A percentile compares a stretch with the other conserved stretches of the same genome.
phyloP scores from a whole-genome alignment of 2,797 vertebrate genomes.

The Pygocentrus nattereri region DNA sequence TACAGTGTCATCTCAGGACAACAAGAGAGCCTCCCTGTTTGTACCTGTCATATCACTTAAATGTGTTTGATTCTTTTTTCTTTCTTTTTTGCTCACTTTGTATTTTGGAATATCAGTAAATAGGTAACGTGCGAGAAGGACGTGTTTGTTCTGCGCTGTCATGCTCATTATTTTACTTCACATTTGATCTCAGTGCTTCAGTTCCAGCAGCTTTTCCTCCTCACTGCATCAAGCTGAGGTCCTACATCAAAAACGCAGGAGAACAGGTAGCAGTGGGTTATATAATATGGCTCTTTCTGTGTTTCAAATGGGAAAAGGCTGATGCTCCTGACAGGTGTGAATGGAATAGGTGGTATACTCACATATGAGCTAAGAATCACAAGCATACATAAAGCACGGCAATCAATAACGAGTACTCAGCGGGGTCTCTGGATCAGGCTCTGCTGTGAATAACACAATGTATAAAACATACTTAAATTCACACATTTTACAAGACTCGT shows the following conservation, averaged over 20 bases:
- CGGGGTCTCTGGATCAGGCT: slow-evolving; percentile 19
- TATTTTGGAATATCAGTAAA: slow-evolving; percentile 78
- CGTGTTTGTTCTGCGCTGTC: slow-evolving; percentile 58
- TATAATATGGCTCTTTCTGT: slow-evolving; percentile 27
- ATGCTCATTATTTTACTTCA: slow-evolving; percentile 71
- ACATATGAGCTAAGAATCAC: neutral
- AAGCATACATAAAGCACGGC: slow-evolving; percentile 1
- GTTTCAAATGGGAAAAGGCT: slow-evolving; percentile 32
- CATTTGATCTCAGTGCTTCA: slow-evolving; percentile 79
- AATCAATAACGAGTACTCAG: slow-evolving; percentile 41
- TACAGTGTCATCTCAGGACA: slow-evolving; percentile 49
- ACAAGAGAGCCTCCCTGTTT: slow-evolving; percentile 47
- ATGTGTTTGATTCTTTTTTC: slow-evolving; percentile 24
- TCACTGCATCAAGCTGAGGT: slow-evolving; percentile 31
- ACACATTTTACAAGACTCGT: neutral
- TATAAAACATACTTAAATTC: slow-evolving; percentile 15
- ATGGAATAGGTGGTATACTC: neutral
- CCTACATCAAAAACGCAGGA: slow-evolving; percentile 40
- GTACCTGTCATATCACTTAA: slow-evolving; percentile 51
- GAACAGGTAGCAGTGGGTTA: slow-evolving; percentile 28
- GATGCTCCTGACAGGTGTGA: slow-evolving; percentile 38
- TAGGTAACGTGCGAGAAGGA: slow-evolving; percentile 75
- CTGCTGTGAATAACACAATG: slow-evolving; percentile 25
- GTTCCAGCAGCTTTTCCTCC: slow-evolving; percentile 59
- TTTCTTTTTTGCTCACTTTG: slow-evolving; percentile 65